These are phyloP conservation scores for Orthosia gracilis DNA, from an alignment of 2,888 invertebrate species.

Conservation along the genomic window DNA sequence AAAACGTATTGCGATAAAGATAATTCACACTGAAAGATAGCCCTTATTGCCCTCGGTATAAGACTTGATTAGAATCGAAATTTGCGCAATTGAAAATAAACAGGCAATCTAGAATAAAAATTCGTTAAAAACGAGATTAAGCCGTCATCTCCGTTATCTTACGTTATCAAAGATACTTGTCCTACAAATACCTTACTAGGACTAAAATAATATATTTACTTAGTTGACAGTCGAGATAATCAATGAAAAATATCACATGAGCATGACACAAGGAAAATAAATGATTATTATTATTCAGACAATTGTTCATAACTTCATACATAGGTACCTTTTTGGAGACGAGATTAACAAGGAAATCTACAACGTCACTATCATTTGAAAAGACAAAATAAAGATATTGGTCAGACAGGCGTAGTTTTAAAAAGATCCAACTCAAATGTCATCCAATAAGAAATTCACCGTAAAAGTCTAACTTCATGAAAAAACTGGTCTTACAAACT, in stretches of 20 bases:
- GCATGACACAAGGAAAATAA: slow-evolving; percentile 74
- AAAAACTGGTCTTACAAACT: slow-evolving; percentile 10
- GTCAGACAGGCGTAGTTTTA: neutral
- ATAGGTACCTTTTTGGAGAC: slow-evolving; percentile 8
- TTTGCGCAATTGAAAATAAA: slow-evolving; percentile 69
- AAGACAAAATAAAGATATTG: neutral
- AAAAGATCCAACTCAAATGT: neutral
- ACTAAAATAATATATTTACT: slow-evolving; percentile 83
- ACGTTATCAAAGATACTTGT: slow-evolving; percentile 83
- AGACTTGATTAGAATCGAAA: slow-evolving; percentile 56
- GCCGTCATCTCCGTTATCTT: slow-evolving; percentile 89
- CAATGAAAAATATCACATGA: slow-evolving; percentile 79
- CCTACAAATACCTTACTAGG: slow-evolving; percentile 84
- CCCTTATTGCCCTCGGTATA: slow-evolving; percentile 70
- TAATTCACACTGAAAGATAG: slow-evolving; percentile 70
- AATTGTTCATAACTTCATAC: neutral
- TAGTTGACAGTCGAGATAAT: slow-evolving; percentile 84
- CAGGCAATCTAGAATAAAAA: slow-evolving; percentile 83
- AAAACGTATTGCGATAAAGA: slow-evolving; percentile 70
- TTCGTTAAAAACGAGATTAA: slow-evolving; percentile 90
- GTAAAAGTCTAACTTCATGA: slow-evolving; percentile 9
- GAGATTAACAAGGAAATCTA: slow-evolving; percentile 19
- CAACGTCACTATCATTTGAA: slow-evolving; percentile 3
- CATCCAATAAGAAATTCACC: slow-evolving; percentile 18
- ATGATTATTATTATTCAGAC: slow-evolving; percentile 55